These are phyloP conservation scores for Eupleurogrammus muticus DNA, from an alignment of 2,797 vertebrate genomes.

Conservation along the genomic window DNA sequence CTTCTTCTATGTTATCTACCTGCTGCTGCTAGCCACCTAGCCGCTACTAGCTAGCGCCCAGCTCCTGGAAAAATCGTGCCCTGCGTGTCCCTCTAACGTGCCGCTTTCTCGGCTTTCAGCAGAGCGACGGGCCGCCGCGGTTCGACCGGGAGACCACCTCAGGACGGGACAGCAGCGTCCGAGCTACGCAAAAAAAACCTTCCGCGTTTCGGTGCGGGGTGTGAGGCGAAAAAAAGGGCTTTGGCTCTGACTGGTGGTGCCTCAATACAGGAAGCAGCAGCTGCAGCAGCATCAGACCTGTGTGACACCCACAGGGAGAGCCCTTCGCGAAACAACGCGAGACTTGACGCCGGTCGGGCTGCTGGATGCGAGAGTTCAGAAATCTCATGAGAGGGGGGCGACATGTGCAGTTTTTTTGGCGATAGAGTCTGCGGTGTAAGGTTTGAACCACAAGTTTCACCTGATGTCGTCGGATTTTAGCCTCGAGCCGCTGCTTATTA, in stretches of 20 bases:
- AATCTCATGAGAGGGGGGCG: not conserved
- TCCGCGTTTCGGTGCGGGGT: constrained; percentile 39
- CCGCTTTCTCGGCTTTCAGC: constrained; percentile 36
- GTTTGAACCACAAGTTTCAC: constrained; percentile 26
- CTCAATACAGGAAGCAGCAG: constrained; percentile 83
- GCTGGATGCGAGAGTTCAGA: not conserved
- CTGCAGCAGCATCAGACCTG: constrained; percentile 70
- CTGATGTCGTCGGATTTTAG: constrained; percentile 17
- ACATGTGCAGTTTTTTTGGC: not conserved
- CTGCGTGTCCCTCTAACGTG: constrained; percentile 45
- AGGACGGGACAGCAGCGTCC: constrained; percentile 17
- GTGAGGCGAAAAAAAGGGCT: constrained; percentile 36
- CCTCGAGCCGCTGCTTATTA: constrained; percentile 16
- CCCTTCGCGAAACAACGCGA: constrained; percentile 72
- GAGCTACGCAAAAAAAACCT: constrained; percentile 27
- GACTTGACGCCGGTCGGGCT: constrained; percentile 42
- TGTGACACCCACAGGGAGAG: constrained; percentile 74
- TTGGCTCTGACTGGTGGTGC: constrained; percentile 49
- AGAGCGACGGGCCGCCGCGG: constrained; percentile 25
- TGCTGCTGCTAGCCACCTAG: constrained; percentile 70
- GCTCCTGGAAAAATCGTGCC: constrained; percentile 61
- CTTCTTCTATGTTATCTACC: constrained; percentile 57
- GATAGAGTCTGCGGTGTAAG: not conserved
- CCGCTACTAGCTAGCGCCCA: constrained; percentile 67
- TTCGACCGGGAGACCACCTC: constrained; percentile 33